Evolutionary conservation across 2,797 vertebrate genomes (phyloP).

Genomic region (Anabacerthia variegaticeps): DNA sequence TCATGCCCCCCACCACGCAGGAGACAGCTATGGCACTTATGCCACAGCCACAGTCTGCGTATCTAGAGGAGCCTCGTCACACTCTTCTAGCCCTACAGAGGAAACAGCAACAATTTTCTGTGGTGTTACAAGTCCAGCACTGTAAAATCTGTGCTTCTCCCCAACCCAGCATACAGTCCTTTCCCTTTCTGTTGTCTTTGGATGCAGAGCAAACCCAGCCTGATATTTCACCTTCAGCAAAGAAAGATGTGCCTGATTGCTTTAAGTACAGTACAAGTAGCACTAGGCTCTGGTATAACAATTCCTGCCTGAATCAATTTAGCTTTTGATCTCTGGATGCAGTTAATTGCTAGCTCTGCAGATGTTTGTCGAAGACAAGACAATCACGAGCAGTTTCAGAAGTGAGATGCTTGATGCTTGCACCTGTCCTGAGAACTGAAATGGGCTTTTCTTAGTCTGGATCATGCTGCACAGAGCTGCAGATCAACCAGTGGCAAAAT

Average conservation of each 20-base stretch:
- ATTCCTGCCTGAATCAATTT: not conserved
- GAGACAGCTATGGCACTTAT: fast-evolving
- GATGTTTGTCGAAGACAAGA: not conserved
- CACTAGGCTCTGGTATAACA: not conserved
- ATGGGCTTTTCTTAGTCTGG: not conserved
- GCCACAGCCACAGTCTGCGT: not conserved
- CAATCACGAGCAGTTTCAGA: slow-evolving; percentile 16
- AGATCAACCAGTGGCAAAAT: not conserved
- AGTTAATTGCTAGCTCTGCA: slow-evolving; percentile 39
- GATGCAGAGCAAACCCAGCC: not conserved
- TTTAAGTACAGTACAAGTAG: not conserved
- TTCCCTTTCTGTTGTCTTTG: not conserved
- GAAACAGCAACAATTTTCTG: not conserved
- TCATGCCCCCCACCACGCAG: fast-evolving
- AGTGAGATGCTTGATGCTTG: slow-evolving; percentile 49
- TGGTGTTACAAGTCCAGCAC: not conserved
- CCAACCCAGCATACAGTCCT: not conserved
- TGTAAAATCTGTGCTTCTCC: not conserved
- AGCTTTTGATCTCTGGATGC: slow-evolving; percentile 17
- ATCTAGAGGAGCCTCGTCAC: not conserved
- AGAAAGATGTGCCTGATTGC: not conserved
- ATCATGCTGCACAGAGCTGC: not conserved
- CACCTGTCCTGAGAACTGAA: slow-evolving; percentile 57
- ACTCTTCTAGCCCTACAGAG: not conserved
- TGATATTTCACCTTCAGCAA: not conserved